Percentiles rank a stretch among this genome's conserved stretches.
phyloP scores from a whole-genome alignment of 2,888 invertebrate genomes.

The Panzeria rudis region DNA sequence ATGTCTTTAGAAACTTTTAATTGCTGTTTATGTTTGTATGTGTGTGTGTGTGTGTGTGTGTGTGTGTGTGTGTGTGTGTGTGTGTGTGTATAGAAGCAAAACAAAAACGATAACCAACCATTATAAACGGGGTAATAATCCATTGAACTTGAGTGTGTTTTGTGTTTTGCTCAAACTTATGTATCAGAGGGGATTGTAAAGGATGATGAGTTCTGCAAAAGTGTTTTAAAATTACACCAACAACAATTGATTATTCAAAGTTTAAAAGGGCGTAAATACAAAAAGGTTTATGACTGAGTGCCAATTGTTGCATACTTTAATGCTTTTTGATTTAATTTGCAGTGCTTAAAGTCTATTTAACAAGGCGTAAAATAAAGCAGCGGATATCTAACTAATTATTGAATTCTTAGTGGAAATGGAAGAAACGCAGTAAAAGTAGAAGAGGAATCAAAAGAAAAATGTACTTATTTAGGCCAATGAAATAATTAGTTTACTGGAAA shows the following conservation, averaged over 20 bases:
- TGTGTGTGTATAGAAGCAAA: neutral
- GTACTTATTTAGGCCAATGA: neutral
- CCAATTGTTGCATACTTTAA: slow-evolving; percentile 68
- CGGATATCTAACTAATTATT: slow-evolving; percentile 35
- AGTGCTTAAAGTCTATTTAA: slow-evolving; percentile 31
- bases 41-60: neutral
- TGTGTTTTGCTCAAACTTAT: neutral
- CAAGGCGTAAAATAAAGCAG: slow-evolving; percentile 35
- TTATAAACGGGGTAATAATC: slow-evolving; percentile 51
- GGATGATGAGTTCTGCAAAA: slow-evolving; percentile 5
- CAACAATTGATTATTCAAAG: slow-evolving; percentile 70
- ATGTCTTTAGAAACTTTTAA: slow-evolving; percentile 39
- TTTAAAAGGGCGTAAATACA: slow-evolving; percentile 67
- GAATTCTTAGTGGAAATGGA: slow-evolving; percentile 21
- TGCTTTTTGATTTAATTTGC: slow-evolving; percentile 50
- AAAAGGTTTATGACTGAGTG: slow-evolving; percentile 37
- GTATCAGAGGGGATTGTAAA: neutral
- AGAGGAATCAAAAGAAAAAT: neutral
- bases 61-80: neutral
- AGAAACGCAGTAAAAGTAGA: neutral
- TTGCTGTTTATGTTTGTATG: slow-evolving; percentile 2
- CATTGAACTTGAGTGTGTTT: slow-evolving; percentile 61
- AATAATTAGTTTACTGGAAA: neutral
- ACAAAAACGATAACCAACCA: slow-evolving; percentile 5
- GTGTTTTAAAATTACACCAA: slow-evolving; percentile 51